These are phyloP conservation scores for Lophochroa leadbeateri DNA, from an alignment of 2,113 vertebrate genomes.

Conservation along the genomic window DNA sequence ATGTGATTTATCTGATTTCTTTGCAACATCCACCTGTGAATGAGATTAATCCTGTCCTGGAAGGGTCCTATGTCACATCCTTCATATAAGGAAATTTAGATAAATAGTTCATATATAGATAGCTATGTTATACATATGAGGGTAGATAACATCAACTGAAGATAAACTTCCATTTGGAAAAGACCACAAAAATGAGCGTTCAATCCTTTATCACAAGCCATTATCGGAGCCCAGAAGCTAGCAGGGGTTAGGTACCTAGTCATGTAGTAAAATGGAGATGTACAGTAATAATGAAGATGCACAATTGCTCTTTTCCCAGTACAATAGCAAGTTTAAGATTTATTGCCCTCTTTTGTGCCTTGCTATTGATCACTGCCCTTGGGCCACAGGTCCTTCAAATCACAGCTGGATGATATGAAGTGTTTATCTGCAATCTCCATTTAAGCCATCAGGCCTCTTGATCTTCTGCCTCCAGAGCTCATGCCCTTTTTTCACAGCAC, in stretches of 20 bases:
- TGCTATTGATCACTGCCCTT: not conserved
- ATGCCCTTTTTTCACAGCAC: not conserved
- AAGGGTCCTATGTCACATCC: not conserved
- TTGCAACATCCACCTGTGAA: not conserved
- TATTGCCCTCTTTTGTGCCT: not conserved
- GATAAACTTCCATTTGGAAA: not conserved
- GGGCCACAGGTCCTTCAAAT: not conserved
- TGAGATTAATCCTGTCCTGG: not conserved
- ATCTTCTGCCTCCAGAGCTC: not conserved
- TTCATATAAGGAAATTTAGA: not conserved
- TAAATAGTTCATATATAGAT: not conserved
- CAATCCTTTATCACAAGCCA: not conserved
- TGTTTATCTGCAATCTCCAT: not conserved
- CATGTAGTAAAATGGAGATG: not conserved
- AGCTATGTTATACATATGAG: not conserved
- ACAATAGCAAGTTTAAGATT: not conserved
- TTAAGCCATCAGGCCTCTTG: not conserved
- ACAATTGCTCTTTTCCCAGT: not conserved
- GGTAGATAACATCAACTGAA: not conserved
- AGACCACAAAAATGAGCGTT: not conserved
- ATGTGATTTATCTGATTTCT: not conserved
- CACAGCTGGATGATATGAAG: not conserved
- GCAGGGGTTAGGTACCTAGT: not conserved
- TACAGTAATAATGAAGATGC: not conserved
- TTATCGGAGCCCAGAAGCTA: not conserved